phyloP scores from a whole-genome alignment of 2,113 vertebrate species.

The Grantiella picta region DNA sequence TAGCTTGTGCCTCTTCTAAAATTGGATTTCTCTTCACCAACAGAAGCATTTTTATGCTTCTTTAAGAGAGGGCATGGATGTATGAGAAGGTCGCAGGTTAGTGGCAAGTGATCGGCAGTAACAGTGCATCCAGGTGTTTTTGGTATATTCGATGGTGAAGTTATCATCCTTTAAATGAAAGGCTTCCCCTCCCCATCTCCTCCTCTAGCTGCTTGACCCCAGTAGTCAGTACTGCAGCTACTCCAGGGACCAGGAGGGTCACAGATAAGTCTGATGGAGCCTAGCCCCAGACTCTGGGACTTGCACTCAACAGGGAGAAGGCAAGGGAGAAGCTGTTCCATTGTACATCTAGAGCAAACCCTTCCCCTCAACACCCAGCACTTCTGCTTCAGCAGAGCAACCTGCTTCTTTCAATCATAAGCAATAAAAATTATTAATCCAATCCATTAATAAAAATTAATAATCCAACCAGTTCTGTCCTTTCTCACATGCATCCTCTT shows the following conservation, averaged over 20 bases:
- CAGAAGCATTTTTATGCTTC: background rate
- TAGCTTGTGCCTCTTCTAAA: background rate
- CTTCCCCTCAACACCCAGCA: background rate
- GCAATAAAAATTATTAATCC: background rate
- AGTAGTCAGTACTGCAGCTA: background rate
- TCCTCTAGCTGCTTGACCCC: background rate
- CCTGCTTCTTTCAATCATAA: background rate
- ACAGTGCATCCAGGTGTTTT: rapidly evolving
- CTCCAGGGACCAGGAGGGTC: background rate
- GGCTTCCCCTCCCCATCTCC: background rate
- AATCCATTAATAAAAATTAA: background rate
- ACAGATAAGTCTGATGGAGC: background rate
- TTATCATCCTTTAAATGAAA: background rate
- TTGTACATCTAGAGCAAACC: background rate
- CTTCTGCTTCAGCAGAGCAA: background rate
- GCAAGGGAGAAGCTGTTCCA: background rate
- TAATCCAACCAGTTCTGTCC: background rate
- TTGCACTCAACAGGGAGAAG: background rate
- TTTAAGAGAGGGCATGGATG: background rate
- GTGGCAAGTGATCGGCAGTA: background rate
- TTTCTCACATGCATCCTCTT: background rate
- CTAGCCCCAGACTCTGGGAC: background rate
- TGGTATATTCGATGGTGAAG: background rate
- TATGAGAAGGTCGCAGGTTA: background rate
- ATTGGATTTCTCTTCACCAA: background rate